Percentiles rank a stretch among this genome's conserved stretches.
These are phyloP conservation scores for Arenaria interpres DNA, from an alignment of 2,113 vertebrate species.

Conservation along the genomic window DNA sequence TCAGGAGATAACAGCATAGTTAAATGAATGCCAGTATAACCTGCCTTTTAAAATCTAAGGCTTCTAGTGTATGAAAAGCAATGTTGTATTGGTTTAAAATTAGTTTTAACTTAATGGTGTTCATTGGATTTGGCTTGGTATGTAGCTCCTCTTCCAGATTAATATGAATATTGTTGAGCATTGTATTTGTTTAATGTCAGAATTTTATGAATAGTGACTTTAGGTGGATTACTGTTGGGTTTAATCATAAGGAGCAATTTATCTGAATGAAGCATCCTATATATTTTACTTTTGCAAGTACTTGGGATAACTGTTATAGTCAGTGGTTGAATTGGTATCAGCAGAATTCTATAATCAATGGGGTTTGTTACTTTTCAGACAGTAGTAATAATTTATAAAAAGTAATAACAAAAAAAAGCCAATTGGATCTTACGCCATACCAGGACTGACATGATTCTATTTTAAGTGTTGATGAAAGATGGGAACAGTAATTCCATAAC, in stretches of 20 bases:
- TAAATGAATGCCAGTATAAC: neutral
- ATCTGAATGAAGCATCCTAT: neutral
- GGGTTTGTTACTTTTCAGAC: neutral
- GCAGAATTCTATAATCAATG: neutral
- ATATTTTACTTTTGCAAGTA: neutral
- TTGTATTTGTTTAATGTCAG: neutral
- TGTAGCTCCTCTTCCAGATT: neutral
- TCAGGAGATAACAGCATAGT: neutral
- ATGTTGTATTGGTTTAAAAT: neutral
- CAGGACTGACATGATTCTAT: neutral
- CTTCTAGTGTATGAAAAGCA: neutral
- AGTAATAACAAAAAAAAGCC: neutral
- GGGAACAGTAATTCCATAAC: neutral
- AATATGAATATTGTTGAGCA: neutral
- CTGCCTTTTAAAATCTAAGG: neutral
- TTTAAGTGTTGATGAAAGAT: neutral
- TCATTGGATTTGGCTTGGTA: neutral
- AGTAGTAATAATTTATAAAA: neutral
- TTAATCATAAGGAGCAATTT: neutral
- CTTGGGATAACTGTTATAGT: neutral
- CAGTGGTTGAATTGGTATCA: neutral
- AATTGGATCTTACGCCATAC: neutral
- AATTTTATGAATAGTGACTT: neutral
- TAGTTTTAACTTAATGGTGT: neutral
- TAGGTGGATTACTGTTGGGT: neutral